Evolutionary conservation across 2,113 vertebrate genomes (phyloP), one percentile per base, ranked within the genome.

Genomic region (Acrocephalus arundinaceus): DNA sequence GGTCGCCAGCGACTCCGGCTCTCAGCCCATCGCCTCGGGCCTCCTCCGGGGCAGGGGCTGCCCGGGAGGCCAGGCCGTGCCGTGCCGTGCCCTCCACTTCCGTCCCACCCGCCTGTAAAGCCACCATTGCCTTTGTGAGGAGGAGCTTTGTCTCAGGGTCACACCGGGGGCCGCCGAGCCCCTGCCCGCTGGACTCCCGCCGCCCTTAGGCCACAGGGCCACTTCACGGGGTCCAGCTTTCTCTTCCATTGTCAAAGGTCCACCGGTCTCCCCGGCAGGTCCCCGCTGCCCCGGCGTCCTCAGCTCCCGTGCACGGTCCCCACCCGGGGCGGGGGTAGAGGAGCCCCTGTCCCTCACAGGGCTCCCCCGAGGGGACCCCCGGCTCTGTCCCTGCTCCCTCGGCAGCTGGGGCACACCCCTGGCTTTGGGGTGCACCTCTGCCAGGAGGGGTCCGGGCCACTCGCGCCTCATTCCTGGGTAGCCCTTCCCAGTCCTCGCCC

Each of bases 121-220:
- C 96, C 97, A 95, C 97, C 97, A 97, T 97, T 97, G 97, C 97
- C 97, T 97, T 97, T 93, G 96, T 96, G 96, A 97, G 96, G 97
- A 97, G 97, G 96, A 97, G 97, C 96, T 95, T 97, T 96, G 97
- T 97, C 97, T 97, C 97, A 97, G 97, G 97, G 96, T 97, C 95
- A 94, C 95, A 63, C 83, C 1, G 68, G 96, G 95, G 96, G 95
- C 93, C 31, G 5, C 85, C 11, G 13, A 90, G 96, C 96, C 96
- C 94, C 96, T 96, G 93, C 85, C 87, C 33, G 49, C 97, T 97
- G 96, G 97, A 96, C 62, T 97, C 95, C 94, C 41, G 49, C 92
- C 73, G 94, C 95, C 94, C 97, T 95, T 93, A 96, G 95, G 95
- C 95, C 96, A 30, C 89, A 91, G 96, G 94, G 95, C 96, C 97